Conservation (phyloP, 1,140 invertebrate genomes). For the Cyrtorhinus lividipennis region DNA sequence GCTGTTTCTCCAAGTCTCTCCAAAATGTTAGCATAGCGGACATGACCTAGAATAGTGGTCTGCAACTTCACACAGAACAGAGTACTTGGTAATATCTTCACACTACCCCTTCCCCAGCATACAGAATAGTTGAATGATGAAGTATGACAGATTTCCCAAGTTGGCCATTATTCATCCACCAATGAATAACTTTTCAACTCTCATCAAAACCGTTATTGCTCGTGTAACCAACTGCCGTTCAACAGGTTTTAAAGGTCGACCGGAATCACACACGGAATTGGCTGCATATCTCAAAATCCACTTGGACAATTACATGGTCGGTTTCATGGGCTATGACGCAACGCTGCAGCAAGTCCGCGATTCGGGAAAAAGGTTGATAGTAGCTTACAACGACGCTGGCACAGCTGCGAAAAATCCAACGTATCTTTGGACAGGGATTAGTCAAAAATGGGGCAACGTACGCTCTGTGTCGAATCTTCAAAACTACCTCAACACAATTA, state of each 20-base stretch:
- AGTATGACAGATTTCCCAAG: neutral
- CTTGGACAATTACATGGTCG: neutral
- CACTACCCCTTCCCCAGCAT: too few relatives aligned
- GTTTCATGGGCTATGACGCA: conserved; percentile 30
- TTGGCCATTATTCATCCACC: neutral
- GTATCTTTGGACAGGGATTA: conserved; percentile 32
- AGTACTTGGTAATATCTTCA: too few relatives aligned
- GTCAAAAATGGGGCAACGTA: conserved; percentile 46
- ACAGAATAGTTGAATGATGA: neutral
- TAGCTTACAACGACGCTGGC: conserved; percentile 38
- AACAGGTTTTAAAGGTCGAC: neutral
- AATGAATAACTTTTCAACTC: neutral
- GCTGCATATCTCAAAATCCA: conserved; percentile 11
- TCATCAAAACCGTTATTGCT: neutral
- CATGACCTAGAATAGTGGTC: too few relatives aligned
- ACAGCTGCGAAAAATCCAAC: conserved; percentile 25
- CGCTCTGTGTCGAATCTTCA: conserved; percentile 35
- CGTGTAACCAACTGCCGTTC: neutral
- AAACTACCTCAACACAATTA: conserved; percentile 19
- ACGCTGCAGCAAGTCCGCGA: conserved; percentile 37
- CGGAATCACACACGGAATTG: conserved; percentile 10
- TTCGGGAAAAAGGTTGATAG: conserved; percentile 35
- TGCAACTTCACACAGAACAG: too few relatives aligned
- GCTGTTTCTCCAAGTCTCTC: too few relatives aligned
- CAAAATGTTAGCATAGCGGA: too few relatives aligned